phyloP scores from a whole-genome alignment of 2,113 vertebrate species.

The Isurus oxyrinchus region DNA sequence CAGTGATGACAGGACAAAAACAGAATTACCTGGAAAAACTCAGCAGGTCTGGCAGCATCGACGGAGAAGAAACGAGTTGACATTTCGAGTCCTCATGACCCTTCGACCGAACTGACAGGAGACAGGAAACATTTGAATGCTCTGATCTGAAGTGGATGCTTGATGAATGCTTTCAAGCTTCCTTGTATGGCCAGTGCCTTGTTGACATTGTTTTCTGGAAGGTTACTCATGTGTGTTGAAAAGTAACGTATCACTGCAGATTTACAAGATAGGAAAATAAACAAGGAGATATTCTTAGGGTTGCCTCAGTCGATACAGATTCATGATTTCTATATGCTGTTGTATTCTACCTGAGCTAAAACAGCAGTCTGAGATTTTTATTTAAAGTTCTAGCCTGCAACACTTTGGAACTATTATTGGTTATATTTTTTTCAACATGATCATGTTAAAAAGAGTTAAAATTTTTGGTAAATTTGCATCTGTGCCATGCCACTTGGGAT shows the following conservation, averaged over 20 bases:
- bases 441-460: neutral
- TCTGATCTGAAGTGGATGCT: neutral
- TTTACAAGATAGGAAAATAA: neutral
- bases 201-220: neutral
- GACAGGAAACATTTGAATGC: neutral
- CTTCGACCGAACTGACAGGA: too few species aligned
- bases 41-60: too few species aligned
- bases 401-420: neutral
- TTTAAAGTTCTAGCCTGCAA: neutral
- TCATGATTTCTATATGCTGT: neutral
- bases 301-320: neutral
- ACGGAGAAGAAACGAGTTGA: too few species aligned
- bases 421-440: neutral
- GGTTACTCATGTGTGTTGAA: neutral
- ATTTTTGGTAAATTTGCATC: neutral
- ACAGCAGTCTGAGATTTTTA: neutral
- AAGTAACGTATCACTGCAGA: neutral
- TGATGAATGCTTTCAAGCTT: conserved; percentile 2
- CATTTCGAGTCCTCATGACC: too few species aligned
- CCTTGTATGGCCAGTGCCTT: neutral
- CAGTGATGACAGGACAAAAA: neutral
- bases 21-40: too few species aligned
- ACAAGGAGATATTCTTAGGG: too few species aligned
- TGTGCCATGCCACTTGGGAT: neutral
- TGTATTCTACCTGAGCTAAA: neutral